phyloP scores from a whole-genome alignment of 37 sponge, comb jelly and placozoan genomes.

The Oopsacas minuta region DNA sequence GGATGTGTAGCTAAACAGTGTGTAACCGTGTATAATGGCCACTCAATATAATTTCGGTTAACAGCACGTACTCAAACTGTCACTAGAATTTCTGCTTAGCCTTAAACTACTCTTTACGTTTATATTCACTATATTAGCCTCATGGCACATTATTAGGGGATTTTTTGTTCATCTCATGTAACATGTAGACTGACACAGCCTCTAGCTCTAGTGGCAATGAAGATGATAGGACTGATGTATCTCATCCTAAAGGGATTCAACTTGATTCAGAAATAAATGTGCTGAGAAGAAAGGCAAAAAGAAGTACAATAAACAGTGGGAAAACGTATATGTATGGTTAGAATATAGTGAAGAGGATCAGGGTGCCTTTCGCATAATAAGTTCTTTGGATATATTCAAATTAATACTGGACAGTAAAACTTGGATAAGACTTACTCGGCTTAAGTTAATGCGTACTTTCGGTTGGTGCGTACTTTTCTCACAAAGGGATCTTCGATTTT shows the following conservation, averaged over 20 bases:
- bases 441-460: too few species aligned
- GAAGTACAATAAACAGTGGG: background rate
- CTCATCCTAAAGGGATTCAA: background rate
- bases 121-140: background rate
- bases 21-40: too few species aligned
- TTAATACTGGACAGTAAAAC: too few species aligned
- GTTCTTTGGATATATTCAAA: too few species aligned
- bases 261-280: background rate
- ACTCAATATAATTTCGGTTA: too few species aligned
- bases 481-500: too few species aligned
- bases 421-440: too few species aligned
- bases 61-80: too few species aligned
- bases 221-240: background rate
- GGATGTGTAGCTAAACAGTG: background rate
- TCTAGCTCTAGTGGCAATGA: background rate
- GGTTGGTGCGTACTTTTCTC: too few species aligned
- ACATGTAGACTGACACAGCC: background rate
- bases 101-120: background rate
- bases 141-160: background rate
- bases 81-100: background rate
- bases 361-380: background rate
- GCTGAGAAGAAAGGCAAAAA: background rate
- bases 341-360: background rate
- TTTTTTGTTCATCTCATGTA: background rate
- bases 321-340: background rate